Base-by-base conservation (phyloP, 2,797 vertebrate species). In the Melanotaenia nigrans region DNA sequence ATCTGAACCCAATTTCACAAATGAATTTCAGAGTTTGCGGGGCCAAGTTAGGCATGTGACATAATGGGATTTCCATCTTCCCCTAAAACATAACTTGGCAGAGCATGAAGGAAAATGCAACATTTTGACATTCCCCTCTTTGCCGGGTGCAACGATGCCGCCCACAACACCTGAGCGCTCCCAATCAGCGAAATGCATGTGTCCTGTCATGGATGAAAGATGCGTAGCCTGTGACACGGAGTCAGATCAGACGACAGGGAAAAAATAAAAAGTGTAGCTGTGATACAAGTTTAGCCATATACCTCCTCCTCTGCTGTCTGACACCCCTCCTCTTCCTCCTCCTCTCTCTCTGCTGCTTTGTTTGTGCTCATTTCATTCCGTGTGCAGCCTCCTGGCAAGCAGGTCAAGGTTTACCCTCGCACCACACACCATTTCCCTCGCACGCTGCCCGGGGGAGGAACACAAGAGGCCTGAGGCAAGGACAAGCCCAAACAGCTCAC, bases 321-420 rank as follows among this genome's bases (percentile, higher is more conserved):
- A 75, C 80, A 87, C 61, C 69, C 83, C 84, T 73, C 78, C 71
- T 76, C 64, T 64, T 62, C 71, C 66, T 75, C 73, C 68, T 71
- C 85, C 60, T 61, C 73, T 76, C 73, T 76, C 75, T 74, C 78
- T 64, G 75, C 74, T 61, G 85, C 87, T 91, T 92, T 93, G 78
- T 90, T 93, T 93, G 87, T 92, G 89, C 91, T 93, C 89, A 92
- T 93, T 93, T 92, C 85, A 92, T 92, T 91, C 88, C 63, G 88
- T 89, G 90, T 87, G 86, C 90, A 91, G 92, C 95, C 93, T 95
- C 95, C 93, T 92, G 96, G 95, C 95, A 96, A 94, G 94, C 96
- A 96, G 96, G 96, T 97, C 96, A 97, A 96, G 95, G 95, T 96
- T 97, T 96, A 95, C 96, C 96, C 96, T 95, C 94, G 92, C 95